Evolutionary conservation across 2,797 vertebrate species (phyloP), one percentile per base, ranked within the genome.

Genomic region (Ctenopoma multispine): DNA sequence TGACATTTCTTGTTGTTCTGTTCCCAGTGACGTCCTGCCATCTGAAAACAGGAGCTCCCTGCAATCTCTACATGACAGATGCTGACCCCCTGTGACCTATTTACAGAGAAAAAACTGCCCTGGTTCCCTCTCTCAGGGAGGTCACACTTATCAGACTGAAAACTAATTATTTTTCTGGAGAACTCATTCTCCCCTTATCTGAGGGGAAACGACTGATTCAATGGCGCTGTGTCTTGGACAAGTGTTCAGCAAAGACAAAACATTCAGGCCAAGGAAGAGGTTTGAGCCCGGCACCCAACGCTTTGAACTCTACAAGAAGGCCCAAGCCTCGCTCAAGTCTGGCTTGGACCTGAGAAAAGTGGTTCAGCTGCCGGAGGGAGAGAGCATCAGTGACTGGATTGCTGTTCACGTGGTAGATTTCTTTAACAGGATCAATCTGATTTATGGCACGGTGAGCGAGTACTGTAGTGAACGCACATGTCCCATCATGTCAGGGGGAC

Each of bases 221-320:
- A 99, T 99, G 97, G 97, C 96, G 0, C 78, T 99, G 89, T 98
- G 96, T 90, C 95, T 99, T 47, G 98, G 97, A 81, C 97, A 99
- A 91, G 98, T 99, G 74, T 99, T 99, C 83, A 97, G 97, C 92
- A 99, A 99, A 92, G 97, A 99, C 93, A 99, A 97, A 92, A 99
- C 98, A 0, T 99, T 99, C 83, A 95, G 98, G 46, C 98, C 98
- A 0, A 94, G 96, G 61, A 98, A 98, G 82, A 95, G 94, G 50
- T 99, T 99, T 5, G 97, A 99, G 83, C 97, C 97, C 0, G 98
- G 98, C 75, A 99, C 98, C 0, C 97, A 99, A 65, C 95, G 97
- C 61, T 99, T 99, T 6, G 97, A 99, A 90, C 94, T 99, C 18
- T 97, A 99, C 86, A 99, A 99, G 93, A 99, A 97, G 83, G 98